Evolutionary conservation across 2,888 invertebrate species (phyloP), one percentile per base, ranked within the genome.

Genomic region (Metallyticus violacea): DNA sequence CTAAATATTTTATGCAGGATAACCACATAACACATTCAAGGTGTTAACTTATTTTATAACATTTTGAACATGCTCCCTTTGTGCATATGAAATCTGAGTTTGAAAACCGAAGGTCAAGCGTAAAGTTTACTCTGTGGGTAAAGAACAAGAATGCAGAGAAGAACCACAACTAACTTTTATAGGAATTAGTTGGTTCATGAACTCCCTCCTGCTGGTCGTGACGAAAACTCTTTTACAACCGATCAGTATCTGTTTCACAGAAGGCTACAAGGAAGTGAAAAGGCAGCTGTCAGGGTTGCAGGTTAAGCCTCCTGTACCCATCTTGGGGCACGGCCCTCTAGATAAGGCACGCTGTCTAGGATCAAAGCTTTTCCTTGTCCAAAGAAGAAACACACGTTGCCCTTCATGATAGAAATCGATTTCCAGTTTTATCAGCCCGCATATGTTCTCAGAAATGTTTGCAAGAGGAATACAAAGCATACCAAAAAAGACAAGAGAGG

Each of bases 321-420:
- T 62, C 40, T 62, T 62, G 40, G 40, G 40, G 40, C 40, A 62
- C 40, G 40, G 40, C 40, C 40, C 40, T 62, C 40, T 62, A 62
- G 40, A 62, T 62, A 62, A 62, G 40, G 40, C 40, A 62, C 40
- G 40, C 15, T 22, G 40, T 62, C 40, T 62, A 22, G 40, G 40
- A 62, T 62, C 40, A 62, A 62, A 62, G 40, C 40, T 22, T 62
- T 62, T 62, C 40, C 40, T 62, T 62, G 40, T 62, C 40, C 40
- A 62, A 62, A 62, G 40, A 62, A 62, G 40, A 62, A 62, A 82
- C 82, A 82, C 82, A 82, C 40, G 40, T 4, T 22, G 26, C 27
- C 82, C 40, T 82, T 82, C 82, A 82, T 82, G 76, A 82, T 40
- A 81, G 25, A 81, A 81, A 81, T 81, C 81, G 81, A 81, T 81